Conservation (phyloP, 1,140 invertebrate species). For the Adelges cooleyi region DNA sequence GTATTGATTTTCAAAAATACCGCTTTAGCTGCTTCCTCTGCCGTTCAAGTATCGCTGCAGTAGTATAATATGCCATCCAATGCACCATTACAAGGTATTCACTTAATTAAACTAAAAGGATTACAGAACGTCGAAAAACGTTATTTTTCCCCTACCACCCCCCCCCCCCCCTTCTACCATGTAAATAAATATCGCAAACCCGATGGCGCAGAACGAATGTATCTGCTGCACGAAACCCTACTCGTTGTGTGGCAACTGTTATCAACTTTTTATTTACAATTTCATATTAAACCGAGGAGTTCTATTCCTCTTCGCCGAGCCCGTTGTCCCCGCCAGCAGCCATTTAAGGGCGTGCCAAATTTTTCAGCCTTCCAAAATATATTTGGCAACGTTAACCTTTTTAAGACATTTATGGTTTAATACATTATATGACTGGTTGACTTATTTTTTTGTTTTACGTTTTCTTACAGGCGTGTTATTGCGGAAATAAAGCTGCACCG, state of each 20-base stretch:
- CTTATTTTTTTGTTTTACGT: too few relatives aligned
- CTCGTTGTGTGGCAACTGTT: constrained; percentile 2
- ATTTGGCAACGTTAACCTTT: background rate
- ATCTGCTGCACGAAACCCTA: constrained; percentile 11
- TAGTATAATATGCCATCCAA: constrained; percentile 6
- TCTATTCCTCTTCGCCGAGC: too few relatives aligned
- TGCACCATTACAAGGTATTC: constrained; percentile 27
- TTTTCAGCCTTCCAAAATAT: background rate
- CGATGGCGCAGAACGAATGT: background rate
- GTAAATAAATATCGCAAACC: constrained; percentile 14
- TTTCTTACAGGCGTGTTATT: too few relatives aligned
- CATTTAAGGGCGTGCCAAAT: background rate
- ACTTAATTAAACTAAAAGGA: constrained; percentile 26
- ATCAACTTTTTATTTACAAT: background rate
- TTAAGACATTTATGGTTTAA: background rate
- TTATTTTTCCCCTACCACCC: too few relatives aligned
- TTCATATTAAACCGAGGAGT: too few relatives aligned
- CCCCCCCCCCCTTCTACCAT: background rate
- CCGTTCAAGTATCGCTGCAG: background rate
- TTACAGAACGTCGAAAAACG: background rate
- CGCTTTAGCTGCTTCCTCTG: background rate
- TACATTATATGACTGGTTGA: too few relatives aligned
- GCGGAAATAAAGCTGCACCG: too few relatives aligned
- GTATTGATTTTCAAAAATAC: constrained; percentile 22
- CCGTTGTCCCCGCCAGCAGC: too few relatives aligned